Evolutionary conservation across 1,140 invertebrate species (phyloP), one percentile per base, ranked within the genome.

Genomic region (Anthonomus grandis): DNA sequence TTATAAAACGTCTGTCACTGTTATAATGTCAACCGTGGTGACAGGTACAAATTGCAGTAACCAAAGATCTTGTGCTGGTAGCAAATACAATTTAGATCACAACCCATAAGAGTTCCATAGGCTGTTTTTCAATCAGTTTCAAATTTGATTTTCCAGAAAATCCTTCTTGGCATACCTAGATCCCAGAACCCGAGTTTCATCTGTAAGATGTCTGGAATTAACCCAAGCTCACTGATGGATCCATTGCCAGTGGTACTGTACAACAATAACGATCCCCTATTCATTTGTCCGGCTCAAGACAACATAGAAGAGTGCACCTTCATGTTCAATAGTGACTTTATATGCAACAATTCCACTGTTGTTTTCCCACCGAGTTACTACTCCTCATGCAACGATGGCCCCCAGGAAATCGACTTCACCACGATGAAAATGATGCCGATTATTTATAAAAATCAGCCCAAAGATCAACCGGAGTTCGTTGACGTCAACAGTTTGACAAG

Each of bases 401-500:
- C 21, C 17, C 39, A 21, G 25, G 18, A 50, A 9, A 21, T 36
- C 19, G 10, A 18, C 9, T 34, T 2, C 37, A 37, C 34, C 17
- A 42, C 23, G 9, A 2, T 46, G n/a, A 25, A 45, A 15, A 45
- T 48, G 21, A 15, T 56, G 21, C 24, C 47, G 39, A 47, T 50
- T 44, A 39, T 50, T 25, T 47, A 34, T 24, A 31, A 27, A 47
- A 52, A 39, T 22, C 19, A 22, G 22, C 9, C 18, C 15, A 38
- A 50, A 27, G 56, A 59, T 36, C 42, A 44, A 25, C 50, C 50
- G 18, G 57, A 53, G 19, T 53, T 59, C 27, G 19, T 53, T 54
- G 57, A 54, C 49, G 50, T 59, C 37, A 42, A 39, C 37, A 47
- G 48, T 31, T 39, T 59, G 57, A 42, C 57, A 19, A 17, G n/a